Evolutionary conservation across 2,888 invertebrate species (phyloP), one percentile per base, ranked within the genome.

Genomic region (Gerris lacustris): DNA sequence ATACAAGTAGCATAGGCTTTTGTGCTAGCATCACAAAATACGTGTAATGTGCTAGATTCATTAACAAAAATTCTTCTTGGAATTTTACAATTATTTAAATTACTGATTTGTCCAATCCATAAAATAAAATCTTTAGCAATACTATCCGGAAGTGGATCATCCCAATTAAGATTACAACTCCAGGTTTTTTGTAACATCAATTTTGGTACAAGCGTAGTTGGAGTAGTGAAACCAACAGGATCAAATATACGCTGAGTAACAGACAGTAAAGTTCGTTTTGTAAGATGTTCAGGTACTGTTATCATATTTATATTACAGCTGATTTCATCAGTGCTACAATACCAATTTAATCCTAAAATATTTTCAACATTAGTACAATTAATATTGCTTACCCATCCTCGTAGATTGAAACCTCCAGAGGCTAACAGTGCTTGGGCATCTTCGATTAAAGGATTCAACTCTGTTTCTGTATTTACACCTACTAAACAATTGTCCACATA

Each of bases 21-120:
- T 45, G 69, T 68, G 64, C 72, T 72, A 6, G 72, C 71, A 45
- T 72, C 72, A 66, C 71, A 71, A 18, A 71, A 71, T 45, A 71
- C 45, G 44, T 71, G 71, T 45, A 71, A 44, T 6, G 71, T 47
- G 44, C 55, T 55, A 9, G 55, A 15, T 9, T 15, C 15, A 55
- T 55, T 55, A 55, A 55, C 7, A 55, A 55, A 9, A 9, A 55
- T 55, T 15, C 55, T 7, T 55, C 55, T 7, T 55, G 7, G 55
- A 55, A 55, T 55, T 9, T 15, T 7, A 15, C 55, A 55, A 9
- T 55, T 15, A 55, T 55, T 55, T 15, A 55, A 55, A 55, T 55
- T 7, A 55, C 9, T 7, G 15, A 55, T 7, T 55, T 55, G 55
- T 55, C 15, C 55, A 9, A 55, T 55, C 55, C 55, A 55, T 55